These are phyloP conservation scores for Archilochus colubris DNA, from an alignment of 2,113 vertebrate genomes.

Conservation along the genomic window DNA sequence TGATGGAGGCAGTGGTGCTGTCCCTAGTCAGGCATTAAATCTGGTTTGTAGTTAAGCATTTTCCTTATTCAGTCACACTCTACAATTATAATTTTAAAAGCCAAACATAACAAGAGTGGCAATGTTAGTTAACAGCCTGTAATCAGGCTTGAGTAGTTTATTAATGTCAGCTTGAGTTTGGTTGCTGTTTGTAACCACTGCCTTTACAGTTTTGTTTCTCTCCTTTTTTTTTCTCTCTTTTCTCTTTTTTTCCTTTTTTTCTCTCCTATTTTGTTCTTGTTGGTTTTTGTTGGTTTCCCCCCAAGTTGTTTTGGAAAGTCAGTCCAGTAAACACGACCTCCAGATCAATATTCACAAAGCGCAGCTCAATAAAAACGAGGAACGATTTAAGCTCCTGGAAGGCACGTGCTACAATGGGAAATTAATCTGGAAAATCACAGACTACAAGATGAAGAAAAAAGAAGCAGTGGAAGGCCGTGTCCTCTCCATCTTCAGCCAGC, in stretches of 20 bases:
- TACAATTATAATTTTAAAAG: not conserved
- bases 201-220: not conserved
- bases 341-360: constrained; percentile 82
- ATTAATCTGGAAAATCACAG: constrained; percentile 91
- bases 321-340: constrained; percentile 79
- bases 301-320: constrained; percentile 78
- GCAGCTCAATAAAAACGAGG: constrained; percentile 84
- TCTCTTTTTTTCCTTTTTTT: not conserved
- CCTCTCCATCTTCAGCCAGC: constrained; percentile 83
- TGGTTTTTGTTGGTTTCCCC: fast-evolving
- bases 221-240: not conserved
- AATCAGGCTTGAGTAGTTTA: not conserved
- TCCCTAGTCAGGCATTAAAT: not conserved
- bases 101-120: not conserved
- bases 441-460: constrained; percentile 81
- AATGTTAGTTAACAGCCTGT: not conserved
- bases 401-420: constrained; percentile 85
- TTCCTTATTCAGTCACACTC: not conserved
- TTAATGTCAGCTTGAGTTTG: not conserved
- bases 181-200: not conserved
- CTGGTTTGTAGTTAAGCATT: not conserved
- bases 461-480: constrained; percentile 77
- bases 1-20: not conserved
- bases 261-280: not conserved
- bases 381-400: constrained; percentile 85